phyloP scores from a whole-genome alignment of 2,113 vertebrate species.

The Hypomesus transpacificus region DNA sequence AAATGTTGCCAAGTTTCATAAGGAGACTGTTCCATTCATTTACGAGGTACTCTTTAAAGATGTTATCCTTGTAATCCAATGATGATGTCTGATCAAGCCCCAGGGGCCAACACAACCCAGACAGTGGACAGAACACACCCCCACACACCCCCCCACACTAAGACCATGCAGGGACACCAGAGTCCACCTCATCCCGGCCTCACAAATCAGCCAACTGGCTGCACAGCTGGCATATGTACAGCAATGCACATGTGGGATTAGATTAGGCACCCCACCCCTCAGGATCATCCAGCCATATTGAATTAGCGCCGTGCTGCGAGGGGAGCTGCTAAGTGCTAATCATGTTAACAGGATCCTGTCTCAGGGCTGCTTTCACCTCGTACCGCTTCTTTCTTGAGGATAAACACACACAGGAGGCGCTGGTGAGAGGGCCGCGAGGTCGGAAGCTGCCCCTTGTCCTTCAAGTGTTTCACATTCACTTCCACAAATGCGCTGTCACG shows the following conservation, averaged over 20 bases:
- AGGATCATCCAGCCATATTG: slow-evolving; percentile 53
- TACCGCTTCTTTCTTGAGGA: slow-evolving; percentile 49
- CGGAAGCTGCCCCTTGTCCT: slow-evolving; percentile 21
- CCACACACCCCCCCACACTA: too few species aligned
- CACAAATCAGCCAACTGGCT: slow-evolving; percentile 1
- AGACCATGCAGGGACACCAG: too few species aligned
- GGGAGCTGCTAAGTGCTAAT: slow-evolving; percentile 60
- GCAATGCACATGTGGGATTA: slow-evolving; percentile 55
- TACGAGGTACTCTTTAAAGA: too few species aligned
- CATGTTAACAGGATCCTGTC: slow-evolving; percentile 60
- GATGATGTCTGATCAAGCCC: too few species aligned
- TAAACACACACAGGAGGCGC: slow-evolving; percentile 64
- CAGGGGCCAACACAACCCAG: too few species aligned
- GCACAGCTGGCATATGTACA: slow-evolving; percentile 47
- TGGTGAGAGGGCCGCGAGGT: slow-evolving; percentile 26
- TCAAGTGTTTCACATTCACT: slow-evolving; percentile 47
- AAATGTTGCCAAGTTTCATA: too few species aligned
- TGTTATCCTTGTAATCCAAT: too few species aligned
- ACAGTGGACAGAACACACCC: too few species aligned
- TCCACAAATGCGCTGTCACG: slow-evolving; percentile 30
- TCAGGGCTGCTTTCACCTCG: slow-evolving; percentile 50
- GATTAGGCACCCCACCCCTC: slow-evolving; percentile 50
- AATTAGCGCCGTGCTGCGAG: slow-evolving; percentile 56
- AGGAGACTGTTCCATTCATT: too few species aligned
- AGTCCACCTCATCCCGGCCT: neutral